These are phyloP conservation scores for Paraplagusia blochii DNA, from an alignment of 2,113 vertebrate species.

Conservation along the genomic window DNA sequence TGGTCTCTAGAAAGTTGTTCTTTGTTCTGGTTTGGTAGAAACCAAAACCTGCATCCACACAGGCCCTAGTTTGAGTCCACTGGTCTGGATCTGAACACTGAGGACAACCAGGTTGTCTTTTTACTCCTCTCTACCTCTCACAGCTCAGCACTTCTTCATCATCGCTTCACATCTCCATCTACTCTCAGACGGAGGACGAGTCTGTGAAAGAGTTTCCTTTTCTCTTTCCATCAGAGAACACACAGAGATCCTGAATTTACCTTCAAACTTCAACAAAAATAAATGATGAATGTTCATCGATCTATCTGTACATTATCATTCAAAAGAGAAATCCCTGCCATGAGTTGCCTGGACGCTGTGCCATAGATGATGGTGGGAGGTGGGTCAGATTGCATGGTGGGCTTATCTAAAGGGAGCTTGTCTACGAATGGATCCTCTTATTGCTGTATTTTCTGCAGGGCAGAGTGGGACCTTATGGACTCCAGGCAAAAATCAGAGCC, in stretches of 20 bases:
- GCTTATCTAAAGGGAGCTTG: constrained; percentile 44
- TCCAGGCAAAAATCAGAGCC: constrained; percentile 49
- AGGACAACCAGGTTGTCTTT: constrained; percentile 6
- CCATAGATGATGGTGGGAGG: constrained; percentile 41
- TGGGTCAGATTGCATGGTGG: constrained; percentile 42
- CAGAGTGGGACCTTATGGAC: constrained; percentile 44
- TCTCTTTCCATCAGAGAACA: constrained; percentile 84
- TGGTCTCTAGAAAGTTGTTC: too few species aligned
- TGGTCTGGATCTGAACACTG: too few species aligned
- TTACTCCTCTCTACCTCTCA: constrained; percentile 11
- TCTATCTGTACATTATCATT: constrained; percentile 85
- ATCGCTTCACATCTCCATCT: constrained; percentile 14
- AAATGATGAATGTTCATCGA: constrained; percentile 92
- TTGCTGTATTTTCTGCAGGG: constrained; percentile 63
- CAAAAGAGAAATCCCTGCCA: constrained; percentile 94
- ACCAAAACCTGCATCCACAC: too few species aligned
- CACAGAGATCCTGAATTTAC: constrained; percentile 66
- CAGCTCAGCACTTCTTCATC: constrained; percentile 11
- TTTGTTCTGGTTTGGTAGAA: too few species aligned
- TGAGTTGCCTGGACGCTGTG: constrained; percentile 82
- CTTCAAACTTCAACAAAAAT: constrained; percentile 86
- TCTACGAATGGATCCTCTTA: constrained; percentile 57
- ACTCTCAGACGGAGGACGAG: constrained; percentile 12
- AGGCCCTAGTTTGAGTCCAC: too few species aligned
- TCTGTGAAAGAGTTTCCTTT: constrained; percentile 42